Conservation (phyloP, 1,140 invertebrate genomes). For the Lepidotrigona ventralis region DNA sequence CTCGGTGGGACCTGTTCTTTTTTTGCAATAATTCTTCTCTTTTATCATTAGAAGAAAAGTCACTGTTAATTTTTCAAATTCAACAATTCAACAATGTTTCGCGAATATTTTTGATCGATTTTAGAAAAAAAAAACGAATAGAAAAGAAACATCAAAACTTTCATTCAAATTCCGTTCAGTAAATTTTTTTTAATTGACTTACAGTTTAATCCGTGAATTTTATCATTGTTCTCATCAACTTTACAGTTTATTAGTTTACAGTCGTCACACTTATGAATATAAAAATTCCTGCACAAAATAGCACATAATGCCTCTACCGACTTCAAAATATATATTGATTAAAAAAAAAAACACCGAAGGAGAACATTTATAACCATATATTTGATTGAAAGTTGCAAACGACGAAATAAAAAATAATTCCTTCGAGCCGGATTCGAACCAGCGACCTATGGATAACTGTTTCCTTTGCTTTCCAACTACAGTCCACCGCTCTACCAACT, state of each 20-base stretch:
- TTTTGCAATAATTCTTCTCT: background rate
- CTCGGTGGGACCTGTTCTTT: slow-evolving; percentile 79
- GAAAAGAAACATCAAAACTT: no score
- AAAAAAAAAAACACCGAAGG: background rate
- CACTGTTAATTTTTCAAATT: background rate
- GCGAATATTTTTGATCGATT: background rate
- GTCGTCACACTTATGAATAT: background rate
- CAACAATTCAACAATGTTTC: background rate
- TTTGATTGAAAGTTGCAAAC: background rate
- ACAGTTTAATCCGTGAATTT: background rate
- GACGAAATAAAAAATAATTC: slow-evolving; percentile 44
- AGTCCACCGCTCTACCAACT: slow-evolving; percentile 94
- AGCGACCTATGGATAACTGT: slow-evolving; percentile 69
- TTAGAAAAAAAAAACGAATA: no score
- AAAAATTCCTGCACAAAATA: background rate
- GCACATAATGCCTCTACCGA: background rate
- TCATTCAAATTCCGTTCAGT: background rate
- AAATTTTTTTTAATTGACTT: background rate
- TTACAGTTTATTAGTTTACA: background rate
- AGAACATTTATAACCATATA: background rate
- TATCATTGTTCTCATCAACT: background rate
- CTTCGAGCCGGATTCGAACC: slow-evolving; percentile 72
- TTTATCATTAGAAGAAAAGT: background rate
- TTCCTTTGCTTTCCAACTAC: slow-evolving; percentile 80
- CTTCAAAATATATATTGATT: background rate